These are phyloP conservation scores for Biston stratarius DNA, from an alignment of 2,888 invertebrate species.

Conservation along the genomic window DNA sequence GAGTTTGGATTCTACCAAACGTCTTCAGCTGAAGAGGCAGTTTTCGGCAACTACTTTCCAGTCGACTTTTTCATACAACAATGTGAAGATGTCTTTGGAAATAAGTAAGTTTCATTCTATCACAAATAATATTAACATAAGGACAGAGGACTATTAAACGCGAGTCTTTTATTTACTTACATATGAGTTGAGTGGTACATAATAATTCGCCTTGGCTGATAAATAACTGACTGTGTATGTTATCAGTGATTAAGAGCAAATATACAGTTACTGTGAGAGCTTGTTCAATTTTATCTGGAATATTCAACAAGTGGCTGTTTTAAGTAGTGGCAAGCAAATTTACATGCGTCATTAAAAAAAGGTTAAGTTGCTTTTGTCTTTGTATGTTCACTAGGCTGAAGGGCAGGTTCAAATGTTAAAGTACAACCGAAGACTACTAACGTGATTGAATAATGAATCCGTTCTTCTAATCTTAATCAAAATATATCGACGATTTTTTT, in stretches of 20 bases:
- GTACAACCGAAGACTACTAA: no score
- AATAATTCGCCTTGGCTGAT: neutral
- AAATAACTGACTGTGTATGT: neutral
- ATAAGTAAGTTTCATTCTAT: constrained; percentile 79
- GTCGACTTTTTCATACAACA: constrained; percentile 92
- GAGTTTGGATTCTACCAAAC: constrained; percentile 99
- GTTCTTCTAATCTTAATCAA: no score
- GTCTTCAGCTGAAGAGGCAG: constrained; percentile 88
- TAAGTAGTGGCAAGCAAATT: neutral
- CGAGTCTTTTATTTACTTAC: neutral
- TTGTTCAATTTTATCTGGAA: neutral
- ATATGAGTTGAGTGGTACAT: neutral
- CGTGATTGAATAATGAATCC: no score
- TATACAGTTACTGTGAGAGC: neutral
- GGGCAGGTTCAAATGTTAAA: no score
- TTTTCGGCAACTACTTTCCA: constrained; percentile 92
- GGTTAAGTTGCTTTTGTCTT: no score
- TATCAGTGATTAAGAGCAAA: constrained; percentile 1
- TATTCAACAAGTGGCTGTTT: neutral
- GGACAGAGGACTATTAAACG: neutral
- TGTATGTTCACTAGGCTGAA: no score
- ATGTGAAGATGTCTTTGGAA: constrained; percentile 94
- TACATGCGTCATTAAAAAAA: constrained; percentile 1
- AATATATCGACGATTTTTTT: no score
- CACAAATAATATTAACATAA: neutral